Evolutionary conservation across 2,113 vertebrate genomes (phyloP).

Genomic region (Erinaceus europaeus): DNA sequence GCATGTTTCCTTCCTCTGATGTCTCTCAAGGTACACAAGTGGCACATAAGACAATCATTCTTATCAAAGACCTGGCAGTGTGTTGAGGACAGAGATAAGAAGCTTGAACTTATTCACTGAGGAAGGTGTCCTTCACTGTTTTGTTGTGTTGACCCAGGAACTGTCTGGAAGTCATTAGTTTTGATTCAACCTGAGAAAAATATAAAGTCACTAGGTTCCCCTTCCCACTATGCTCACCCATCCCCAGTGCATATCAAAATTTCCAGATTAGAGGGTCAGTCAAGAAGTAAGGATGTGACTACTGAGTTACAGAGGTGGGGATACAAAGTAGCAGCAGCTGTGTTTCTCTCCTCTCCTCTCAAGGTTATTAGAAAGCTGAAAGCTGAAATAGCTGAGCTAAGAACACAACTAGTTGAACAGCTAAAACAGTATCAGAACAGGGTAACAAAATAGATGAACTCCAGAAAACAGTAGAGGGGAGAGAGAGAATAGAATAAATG

Average conservation of each 20-base stretch:
- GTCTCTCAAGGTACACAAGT: background rate
- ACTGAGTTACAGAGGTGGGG: too few relatives aligned
- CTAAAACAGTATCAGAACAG: too few relatives aligned
- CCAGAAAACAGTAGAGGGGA: too few relatives aligned
- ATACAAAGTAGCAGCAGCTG: too few relatives aligned
- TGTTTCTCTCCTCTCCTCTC: too few relatives aligned
- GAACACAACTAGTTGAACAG: too few relatives aligned
- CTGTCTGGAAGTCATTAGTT: background rate
- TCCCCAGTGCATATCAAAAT: background rate
- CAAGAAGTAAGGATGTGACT: background rate
- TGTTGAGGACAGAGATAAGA: background rate
- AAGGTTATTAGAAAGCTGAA: too few relatives aligned
- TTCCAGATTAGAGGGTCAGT: background rate
- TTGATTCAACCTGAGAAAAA: background rate
- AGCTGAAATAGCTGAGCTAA: too few relatives aligned
- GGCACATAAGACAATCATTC: background rate
- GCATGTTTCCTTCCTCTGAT: background rate
- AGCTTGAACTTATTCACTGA: background rate
- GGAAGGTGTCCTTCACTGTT: background rate
- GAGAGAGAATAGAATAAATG: too few relatives aligned
- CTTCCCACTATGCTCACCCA: background rate
- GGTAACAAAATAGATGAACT: too few relatives aligned
- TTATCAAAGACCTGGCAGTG: background rate
- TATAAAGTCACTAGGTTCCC: background rate
- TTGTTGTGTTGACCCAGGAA: background rate